Percentiles rank a stretch among this genome's conserved stretches.
phyloP scores from a whole-genome alignment of 2,888 invertebrate genomes.

The Acanthoscelides obtectus region DNA sequence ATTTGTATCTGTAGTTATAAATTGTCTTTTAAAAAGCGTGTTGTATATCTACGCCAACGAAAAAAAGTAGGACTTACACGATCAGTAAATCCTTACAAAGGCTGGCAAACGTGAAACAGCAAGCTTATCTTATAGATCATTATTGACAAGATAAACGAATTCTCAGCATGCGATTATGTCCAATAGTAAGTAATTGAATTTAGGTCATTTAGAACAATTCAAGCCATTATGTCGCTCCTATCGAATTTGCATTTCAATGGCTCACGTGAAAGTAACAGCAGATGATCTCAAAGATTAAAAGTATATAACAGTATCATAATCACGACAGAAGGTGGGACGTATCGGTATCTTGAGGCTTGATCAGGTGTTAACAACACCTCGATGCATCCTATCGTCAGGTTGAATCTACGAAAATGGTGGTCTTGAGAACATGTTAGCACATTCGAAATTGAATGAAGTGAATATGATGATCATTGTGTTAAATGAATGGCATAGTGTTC shows the following conservation, averaged over 20 bases:
- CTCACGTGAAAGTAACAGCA: neutral
- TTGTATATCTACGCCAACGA: too few species aligned
- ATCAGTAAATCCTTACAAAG: too few species aligned
- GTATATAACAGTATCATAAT: neutral
- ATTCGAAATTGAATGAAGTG: neutral
- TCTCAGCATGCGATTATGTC: neutral
- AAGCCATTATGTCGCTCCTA: neutral
- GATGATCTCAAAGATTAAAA: neutral
- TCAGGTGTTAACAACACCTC: neutral
- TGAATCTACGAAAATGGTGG: neutral
- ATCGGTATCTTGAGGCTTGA: neutral
- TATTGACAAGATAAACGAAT: neutral
- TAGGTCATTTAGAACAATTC: neutral
- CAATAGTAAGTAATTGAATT: neutral
- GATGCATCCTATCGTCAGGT: neutral
- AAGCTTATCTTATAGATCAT: neutral
- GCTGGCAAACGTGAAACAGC: too few species aligned
- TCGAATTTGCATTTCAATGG: neutral
- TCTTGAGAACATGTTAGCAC: neutral
- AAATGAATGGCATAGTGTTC: neutral
- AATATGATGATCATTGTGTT: neutral
- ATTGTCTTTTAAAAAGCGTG: too few species aligned
- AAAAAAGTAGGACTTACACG: too few species aligned
- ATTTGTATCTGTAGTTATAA: too few species aligned
- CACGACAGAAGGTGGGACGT: too few species aligned